phyloP scores from a whole-genome alignment of 35 echinoderm and acorn worm genomes.

The Holothuria glaberrima region DNA sequence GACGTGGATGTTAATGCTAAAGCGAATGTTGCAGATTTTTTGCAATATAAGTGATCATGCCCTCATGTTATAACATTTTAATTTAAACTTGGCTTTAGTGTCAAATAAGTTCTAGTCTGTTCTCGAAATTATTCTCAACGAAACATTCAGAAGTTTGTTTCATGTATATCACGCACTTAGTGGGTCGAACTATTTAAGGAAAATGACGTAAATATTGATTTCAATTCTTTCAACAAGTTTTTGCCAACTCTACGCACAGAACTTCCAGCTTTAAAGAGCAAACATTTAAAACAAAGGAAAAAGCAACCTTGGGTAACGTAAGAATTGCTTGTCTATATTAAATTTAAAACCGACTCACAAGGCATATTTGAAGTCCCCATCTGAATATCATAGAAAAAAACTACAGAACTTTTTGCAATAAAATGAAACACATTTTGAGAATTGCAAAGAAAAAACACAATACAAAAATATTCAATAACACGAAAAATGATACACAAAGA shows the following conservation, averaged over 20 bases:
- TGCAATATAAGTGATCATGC: conserved; percentile 1
- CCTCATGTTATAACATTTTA: not conserved
- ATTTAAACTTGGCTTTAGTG: not conserved
- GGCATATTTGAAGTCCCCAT: not conserved
- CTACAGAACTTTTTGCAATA: not conserved
- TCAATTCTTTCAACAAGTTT: not conserved
- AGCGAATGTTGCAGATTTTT: not conserved
- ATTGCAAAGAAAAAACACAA: not conserved
- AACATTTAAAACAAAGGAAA: not conserved
- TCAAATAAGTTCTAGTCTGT: not conserved
- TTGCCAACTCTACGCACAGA: not conserved
- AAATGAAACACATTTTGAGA: not conserved
- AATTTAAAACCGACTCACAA: not conserved
- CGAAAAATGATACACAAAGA: conserved; percentile 8
- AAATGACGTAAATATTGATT: not conserved
- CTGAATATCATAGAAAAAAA: not conserved
- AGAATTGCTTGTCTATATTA: too few species aligned
- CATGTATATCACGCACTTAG: not conserved
- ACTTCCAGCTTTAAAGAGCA: not conserved
- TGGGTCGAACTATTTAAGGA: not conserved
- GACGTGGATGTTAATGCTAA: not conserved
- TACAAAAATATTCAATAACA: not conserved
- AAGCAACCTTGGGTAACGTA: too few species aligned
- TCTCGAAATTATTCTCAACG: conserved; percentile 9
- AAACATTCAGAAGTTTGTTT: not conserved